Conservation (phyloP, 2,113 vertebrate genomes). For the Antidorcas marsupialis region DNA sequence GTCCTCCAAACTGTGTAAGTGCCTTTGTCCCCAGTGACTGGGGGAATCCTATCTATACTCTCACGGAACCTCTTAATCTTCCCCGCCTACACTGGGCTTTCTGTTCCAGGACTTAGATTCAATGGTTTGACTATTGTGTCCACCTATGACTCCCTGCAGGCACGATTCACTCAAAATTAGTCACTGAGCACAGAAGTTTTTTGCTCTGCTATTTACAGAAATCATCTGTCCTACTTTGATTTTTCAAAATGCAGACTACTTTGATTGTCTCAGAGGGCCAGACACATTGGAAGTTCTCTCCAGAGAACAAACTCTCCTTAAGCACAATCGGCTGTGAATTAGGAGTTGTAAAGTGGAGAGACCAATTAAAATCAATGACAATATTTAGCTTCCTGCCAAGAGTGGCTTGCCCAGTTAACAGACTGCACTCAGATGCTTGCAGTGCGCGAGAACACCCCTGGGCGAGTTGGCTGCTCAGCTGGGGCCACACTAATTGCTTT, state of each 20-base stretch:
- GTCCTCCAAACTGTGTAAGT: background rate
- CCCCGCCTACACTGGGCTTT: fast-evolving
- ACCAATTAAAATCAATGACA: slow-evolving; percentile 53
- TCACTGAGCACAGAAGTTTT: background rate
- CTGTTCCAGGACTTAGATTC: background rate
- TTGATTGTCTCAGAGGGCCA: background rate
- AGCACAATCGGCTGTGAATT: background rate
- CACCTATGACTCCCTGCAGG: background rate
- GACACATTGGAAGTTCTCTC: background rate
- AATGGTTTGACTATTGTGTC: background rate
- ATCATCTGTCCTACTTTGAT: background rate
- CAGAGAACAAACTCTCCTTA: background rate
- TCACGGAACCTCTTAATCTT: background rate
- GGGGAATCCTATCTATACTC: background rate
- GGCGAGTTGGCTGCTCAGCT: slow-evolving; percentile 63
- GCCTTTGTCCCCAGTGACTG: background rate
- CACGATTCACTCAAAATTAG: background rate
- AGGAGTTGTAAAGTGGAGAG: background rate
- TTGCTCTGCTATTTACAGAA: background rate
- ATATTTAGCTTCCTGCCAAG: slow-evolving; percentile 31
- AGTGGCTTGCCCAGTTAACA: slow-evolving; percentile 51
- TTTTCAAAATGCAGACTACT: background rate
- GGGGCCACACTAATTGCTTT: slow-evolving; percentile 74
- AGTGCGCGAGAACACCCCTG: background rate
- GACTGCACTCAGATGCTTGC: slow-evolving; percentile 39